A percentile compares a stretch with the other conserved stretches of the same genome.
These are phyloP conservation scores for Poeciliopsis infans DNA, from an alignment of 2,797 vertebrate species.

Conservation along the genomic window DNA sequence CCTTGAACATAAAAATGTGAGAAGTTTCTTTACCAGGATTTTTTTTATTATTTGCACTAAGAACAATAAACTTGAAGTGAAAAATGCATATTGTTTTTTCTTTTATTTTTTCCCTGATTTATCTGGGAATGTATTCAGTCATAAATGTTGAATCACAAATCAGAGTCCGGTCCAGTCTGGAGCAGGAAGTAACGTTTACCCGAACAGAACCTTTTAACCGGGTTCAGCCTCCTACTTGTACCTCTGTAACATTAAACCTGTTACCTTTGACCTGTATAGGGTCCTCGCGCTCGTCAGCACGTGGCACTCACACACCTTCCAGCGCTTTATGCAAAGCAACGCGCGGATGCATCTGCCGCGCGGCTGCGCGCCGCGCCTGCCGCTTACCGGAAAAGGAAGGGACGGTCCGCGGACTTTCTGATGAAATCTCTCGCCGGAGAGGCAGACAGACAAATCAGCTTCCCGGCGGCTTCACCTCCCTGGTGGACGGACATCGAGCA, in stretches of 20 bases:
- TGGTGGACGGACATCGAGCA: neutral
- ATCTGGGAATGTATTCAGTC: neutral
- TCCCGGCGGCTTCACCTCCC: neutral
- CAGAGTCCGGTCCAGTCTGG: too few species aligned
- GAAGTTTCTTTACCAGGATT: constrained; percentile 1
- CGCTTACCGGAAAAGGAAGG: constrained; percentile 8
- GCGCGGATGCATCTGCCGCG: neutral
- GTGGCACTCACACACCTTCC: neutral
- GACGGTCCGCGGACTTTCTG: constrained; percentile 78
- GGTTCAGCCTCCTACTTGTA: neutral
- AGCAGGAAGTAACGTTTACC: neutral
- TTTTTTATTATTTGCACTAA: constrained; percentile 31
- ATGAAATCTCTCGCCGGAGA: constrained; percentile 76
- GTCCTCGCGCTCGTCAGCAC: neutral
- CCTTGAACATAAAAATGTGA: constrained; percentile 13
- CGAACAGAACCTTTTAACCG: neutral
- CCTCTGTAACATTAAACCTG: neutral
- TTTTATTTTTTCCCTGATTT: too few species aligned
- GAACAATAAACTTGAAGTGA: constrained; percentile 25
- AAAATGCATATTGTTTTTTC: neutral
- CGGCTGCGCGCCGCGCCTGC: neutral
- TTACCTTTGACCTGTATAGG: neutral
- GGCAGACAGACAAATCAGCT: constrained; percentile 10
- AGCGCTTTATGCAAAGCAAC: constrained; percentile 7
- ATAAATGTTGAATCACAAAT: neutral